Conservation (phyloP, 1,140 invertebrate genomes). For the Sogatella furcifera region DNA sequence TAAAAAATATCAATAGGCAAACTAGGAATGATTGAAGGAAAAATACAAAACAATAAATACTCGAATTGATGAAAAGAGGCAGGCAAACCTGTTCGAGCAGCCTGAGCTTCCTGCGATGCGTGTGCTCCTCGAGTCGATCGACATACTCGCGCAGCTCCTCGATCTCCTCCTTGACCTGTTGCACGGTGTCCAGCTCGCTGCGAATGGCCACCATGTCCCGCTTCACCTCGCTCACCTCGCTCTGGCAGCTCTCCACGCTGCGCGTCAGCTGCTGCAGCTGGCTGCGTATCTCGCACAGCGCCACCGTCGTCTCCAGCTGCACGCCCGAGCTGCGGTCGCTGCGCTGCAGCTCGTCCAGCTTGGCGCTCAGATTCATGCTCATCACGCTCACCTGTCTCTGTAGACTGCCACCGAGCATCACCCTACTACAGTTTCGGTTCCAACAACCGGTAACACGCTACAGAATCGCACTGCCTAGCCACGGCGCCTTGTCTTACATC, state of each 20-base stretch:
- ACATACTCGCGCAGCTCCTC: slow-evolving; percentile 84
- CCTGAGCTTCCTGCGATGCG: slow-evolving; percentile 71
- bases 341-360: slow-evolving; percentile 75
- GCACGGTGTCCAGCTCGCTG: slow-evolving; percentile 82
- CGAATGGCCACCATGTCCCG: slow-evolving; percentile 89
- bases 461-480: too few relatives aligned
- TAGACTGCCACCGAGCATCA: slow-evolving; percentile 48
- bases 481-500: too few relatives aligned
- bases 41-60: too few relatives aligned
- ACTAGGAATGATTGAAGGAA: too few relatives aligned
- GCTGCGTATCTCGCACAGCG: slow-evolving; percentile 77
- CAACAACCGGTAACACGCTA: background rate
- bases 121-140: slow-evolving; percentile 78
- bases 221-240: slow-evolving; percentile 65
- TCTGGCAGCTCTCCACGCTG: slow-evolving; percentile 86
- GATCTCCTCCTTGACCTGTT: slow-evolving; percentile 88
- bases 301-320: slow-evolving; percentile 79
- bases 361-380: slow-evolving; percentile 86
- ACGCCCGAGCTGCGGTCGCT: slow-evolving; percentile 46
- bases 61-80: too few relatives aligned
- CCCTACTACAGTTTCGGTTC: background rate
- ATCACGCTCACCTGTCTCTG: slow-evolving; percentile 93
- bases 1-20: too few relatives aligned
- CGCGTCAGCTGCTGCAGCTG: slow-evolving; percentile 86
- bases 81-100: slow-evolving; percentile 72